A percentile compares a stretch with the other conserved stretches of the same genome.
Evolutionary conservation across 2,113 vertebrate genomes (phyloP).

Genomic region (Axis porcinus): DNA sequence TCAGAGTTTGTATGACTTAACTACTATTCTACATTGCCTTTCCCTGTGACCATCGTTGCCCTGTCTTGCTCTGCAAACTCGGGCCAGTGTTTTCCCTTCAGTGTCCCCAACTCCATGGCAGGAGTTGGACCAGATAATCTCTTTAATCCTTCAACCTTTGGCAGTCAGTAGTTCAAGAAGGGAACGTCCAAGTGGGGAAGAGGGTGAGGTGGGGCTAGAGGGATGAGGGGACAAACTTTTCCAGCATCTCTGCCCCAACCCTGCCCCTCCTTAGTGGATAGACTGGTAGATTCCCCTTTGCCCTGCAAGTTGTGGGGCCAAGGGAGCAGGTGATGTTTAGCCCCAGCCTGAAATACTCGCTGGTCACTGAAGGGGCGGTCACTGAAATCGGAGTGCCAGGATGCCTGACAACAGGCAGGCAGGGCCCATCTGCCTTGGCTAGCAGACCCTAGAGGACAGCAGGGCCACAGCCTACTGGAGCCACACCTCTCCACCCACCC

Average conservation of each 20-base stretch:
- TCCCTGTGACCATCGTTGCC: background rate
- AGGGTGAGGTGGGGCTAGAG: background rate
- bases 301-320: constrained; percentile 65
- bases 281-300: constrained; percentile 67
- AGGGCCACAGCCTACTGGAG: background rate
- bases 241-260: background rate
- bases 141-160: background rate
- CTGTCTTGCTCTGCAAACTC: background rate
- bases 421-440: background rate
- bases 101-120: background rate
- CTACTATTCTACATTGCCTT: background rate
- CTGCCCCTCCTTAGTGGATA: background rate
- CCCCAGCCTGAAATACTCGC: constrained; percentile 46
- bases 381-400: background rate
- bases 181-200: constrained; percentile 53
- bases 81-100: background rate
- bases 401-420: background rate
- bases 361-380: constrained; percentile 23
- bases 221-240: constrained; percentile 28
- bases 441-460: background rate
- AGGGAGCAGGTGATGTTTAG: constrained; percentile 64
- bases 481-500: background rate
- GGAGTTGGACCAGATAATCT: background rate
- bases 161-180: background rate
- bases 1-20: background rate